Percentiles rank a stretch among this genome's conserved stretches.
phyloP scores from a whole-genome alignment of 2,888 invertebrate genomes.

The Hylaea fasciaria region DNA sequence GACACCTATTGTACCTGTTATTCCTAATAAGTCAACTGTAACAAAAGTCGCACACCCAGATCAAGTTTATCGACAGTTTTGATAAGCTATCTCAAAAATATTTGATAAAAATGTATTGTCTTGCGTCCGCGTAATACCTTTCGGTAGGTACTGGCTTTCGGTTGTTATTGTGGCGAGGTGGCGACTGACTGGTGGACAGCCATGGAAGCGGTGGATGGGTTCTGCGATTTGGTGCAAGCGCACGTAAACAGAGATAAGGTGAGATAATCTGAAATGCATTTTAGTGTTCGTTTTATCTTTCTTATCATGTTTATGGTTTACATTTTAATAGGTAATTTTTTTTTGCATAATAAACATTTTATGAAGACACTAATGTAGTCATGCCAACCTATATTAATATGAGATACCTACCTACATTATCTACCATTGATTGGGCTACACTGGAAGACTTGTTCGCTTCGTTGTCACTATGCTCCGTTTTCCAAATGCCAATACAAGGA shows the following conservation, averaged over 20 bases:
- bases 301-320: background rate
- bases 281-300: constrained; percentile 4
- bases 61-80: constrained; percentile 27
- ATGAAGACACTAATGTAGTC: no score
- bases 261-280: constrained; percentile 40
- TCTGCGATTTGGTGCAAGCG: constrained; percentile 88
- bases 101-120: constrained; percentile 24
- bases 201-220: constrained; percentile 73
- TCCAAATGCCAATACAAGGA: no score
- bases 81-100: constrained; percentile 35
- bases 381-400: no score
- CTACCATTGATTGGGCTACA: no score
- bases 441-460: no score
- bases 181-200: constrained; percentile 20
- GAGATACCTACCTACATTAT: no score
- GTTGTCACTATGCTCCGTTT: no score
- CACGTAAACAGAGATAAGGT: constrained; percentile 94
- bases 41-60: constrained; percentile 13
- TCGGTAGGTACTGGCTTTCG: constrained; percentile 5
- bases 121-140: background rate
- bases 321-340: background rate
- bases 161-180: constrained; percentile 7
- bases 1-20: background rate
- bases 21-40: constrained; percentile 9
- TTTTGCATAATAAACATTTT: no score